Base-by-base conservation (phyloP, 2,797 vertebrate genomes). In the Neosalanx taihuensis region DNA sequence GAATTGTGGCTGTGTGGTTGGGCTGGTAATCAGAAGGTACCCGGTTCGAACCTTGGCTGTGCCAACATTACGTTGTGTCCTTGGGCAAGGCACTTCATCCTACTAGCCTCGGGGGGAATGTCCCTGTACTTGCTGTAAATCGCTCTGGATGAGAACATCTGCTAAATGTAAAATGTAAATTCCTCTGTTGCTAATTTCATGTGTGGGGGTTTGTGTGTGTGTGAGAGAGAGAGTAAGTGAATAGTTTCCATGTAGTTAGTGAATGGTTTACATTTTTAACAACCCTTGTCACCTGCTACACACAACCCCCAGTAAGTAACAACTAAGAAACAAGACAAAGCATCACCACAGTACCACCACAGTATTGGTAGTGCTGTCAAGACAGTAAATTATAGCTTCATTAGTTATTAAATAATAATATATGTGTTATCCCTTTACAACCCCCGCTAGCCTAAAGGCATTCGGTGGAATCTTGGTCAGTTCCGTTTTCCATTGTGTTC, bases 401-500 rank as follows among this genome's bases (percentile, higher is more conserved):
- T 56, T 56, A 56, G 15, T 46, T 41, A 41, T 41, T 46, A 46
- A 46, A 46, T 46, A 46, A 9, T 46, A 46, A 46, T 46, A 46
- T 46, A 46, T 46, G 41, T 46, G 41, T 46, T 46, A 10, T 46
- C 41, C 41, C 41, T 46, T 3, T 46, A 18, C 18, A 58, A 37
- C 59, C 41, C 26, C 56, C 10, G 20, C 18, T 17, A 51, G 10
- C 70, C 60, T 30, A 5, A 37, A 37, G 51, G 62, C 30, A 12
- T 1, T 58, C 20, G 53, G 46, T 56, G 46, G 13, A 29, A 64
- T 56, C 23, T 71, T 58, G 51, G 70, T 37, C 63, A 23, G n/a
- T 23, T 41, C 23, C n/a, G 29, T 51, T 30, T 63, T 17, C 15
- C 29, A 29, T 17, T 23, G 46, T 5, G 61, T 56, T 53, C 69